These are phyloP conservation scores for Archaeoteleia sp. DNA, from an alignment of 2,888 invertebrate species.

Conservation along the genomic window DNA sequence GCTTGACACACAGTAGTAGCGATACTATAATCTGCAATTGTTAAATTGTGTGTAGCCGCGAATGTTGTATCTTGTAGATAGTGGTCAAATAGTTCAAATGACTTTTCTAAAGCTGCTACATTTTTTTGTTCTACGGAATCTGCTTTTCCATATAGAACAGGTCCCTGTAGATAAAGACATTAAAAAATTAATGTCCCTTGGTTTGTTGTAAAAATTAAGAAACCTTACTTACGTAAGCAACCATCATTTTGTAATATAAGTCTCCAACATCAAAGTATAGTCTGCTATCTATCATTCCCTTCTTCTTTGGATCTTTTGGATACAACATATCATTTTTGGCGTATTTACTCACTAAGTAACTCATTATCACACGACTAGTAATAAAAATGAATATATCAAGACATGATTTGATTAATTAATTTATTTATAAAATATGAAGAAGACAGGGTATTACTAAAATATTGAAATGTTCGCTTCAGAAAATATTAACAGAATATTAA, in stretches of 20 bases:
- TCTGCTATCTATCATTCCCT: conserved; percentile 86
- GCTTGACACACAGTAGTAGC: conserved; percentile 77
- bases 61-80: conserved; percentile 79
- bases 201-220: no score
- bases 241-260: conserved; percentile 81
- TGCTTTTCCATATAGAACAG: conserved; percentile 77
- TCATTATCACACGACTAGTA: conserved; percentile 84
- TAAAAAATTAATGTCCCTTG: no score
- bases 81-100: conserved; percentile 79
- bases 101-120: conserved; percentile 76
- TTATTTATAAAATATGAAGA: conserved; percentile 1
- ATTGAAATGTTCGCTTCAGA: no score
- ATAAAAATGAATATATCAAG: not conserved
- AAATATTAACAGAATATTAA: no score
- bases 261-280: conserved; percentile 89
- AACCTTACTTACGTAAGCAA: conserved; percentile 85
- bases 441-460: no score
- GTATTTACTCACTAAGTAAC: conserved; percentile 87
- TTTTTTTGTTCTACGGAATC: conserved; percentile 62
- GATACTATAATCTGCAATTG: conserved; percentile 83
- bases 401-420: not conserved
- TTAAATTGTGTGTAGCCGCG: conserved; percentile 81
- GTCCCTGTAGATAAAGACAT: conserved; percentile 78
- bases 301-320: conserved; percentile 85
- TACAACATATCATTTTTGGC: conserved; percentile 84